A percentile compares a stretch with the other conserved stretches of the same genome.
These are phyloP conservation scores for Drosophila ogumai DNA, from an alignment of 1,140 invertebrate genomes.

Conservation along the genomic window DNA sequence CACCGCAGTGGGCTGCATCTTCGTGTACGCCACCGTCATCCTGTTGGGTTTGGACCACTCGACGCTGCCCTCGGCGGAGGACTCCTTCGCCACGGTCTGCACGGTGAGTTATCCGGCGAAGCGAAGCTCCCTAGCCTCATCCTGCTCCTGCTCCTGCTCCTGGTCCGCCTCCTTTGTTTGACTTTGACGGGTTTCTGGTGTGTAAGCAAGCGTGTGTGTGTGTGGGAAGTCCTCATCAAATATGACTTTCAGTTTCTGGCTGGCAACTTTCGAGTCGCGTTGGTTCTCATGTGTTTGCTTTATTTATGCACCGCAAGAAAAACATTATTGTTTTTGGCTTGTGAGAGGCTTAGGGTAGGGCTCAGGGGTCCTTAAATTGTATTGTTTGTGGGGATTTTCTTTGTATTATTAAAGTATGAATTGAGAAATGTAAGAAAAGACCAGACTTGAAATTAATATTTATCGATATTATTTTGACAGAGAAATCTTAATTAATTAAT, in stretches of 20 bases:
- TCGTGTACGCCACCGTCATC: slow-evolving; percentile 97
- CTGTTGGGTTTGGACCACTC: slow-evolving; percentile 94
- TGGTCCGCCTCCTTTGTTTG: slow-evolving; percentile 59
- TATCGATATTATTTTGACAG: not conserved
- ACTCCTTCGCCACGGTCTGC: slow-evolving; percentile 92
- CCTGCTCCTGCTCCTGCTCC: not conserved
- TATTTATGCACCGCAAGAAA: slow-evolving; percentile 25
- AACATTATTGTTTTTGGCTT: slow-evolving; percentile 12
- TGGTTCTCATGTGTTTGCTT: slow-evolving; percentile 60
- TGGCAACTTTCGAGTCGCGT: slow-evolving; percentile 57
- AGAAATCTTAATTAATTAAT: not conserved
- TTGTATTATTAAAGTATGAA: no score
- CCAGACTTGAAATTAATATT: not conserved
- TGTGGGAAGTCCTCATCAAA: slow-evolving; percentile 62
- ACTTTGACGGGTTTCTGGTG: slow-evolving; percentile 65
- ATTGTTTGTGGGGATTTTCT: no score
- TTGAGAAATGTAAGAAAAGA: no score
- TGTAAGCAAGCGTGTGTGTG: slow-evolving; percentile 50
- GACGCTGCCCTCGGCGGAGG: slow-evolving; percentile 88
- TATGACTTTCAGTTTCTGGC: slow-evolving; percentile 79
- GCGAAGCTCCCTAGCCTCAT: not conserved
- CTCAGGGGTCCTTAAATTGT: not conserved
- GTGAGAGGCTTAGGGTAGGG: not conserved
- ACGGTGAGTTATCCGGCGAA: slow-evolving; percentile 88
- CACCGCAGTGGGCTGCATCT: slow-evolving; percentile 96